Percentiles rank a stretch among this genome's conserved stretches.
Evolutionary conservation across 1,140 invertebrate genomes (phyloP).

Genomic region (Ostrea edulis): DNA sequence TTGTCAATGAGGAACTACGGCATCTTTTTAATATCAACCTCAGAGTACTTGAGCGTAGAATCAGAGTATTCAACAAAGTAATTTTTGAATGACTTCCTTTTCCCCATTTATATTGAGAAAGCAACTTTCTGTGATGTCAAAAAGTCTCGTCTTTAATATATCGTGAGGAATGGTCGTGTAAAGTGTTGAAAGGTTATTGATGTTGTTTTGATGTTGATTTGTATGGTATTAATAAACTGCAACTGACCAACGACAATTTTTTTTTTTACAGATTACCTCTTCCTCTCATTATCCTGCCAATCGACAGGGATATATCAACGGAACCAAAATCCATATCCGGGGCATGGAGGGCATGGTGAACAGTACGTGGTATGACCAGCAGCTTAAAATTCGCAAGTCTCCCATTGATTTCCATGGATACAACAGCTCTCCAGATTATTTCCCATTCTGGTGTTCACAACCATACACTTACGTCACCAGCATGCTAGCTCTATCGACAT

Average conservation of each 20-base stretch:
- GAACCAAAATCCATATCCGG: slow-evolving; percentile 57
- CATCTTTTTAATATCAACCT: too few relatives aligned
- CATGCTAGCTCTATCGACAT: slow-evolving; percentile 67
- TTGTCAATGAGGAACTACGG: too few relatives aligned
- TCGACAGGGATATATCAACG: slow-evolving; percentile 62
- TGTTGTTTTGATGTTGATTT: too few relatives aligned
- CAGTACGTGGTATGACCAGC: slow-evolving; percentile 55
- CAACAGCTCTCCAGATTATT: slow-evolving; percentile 63
- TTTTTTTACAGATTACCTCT: neutral
- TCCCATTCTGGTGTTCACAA: slow-evolving; percentile 70
- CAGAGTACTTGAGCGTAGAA: too few relatives aligned
- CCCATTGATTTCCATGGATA: slow-evolving; percentile 68
- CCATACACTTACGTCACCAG: slow-evolving; percentile 69
- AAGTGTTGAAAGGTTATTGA: too few relatives aligned
- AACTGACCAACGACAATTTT: neutral
- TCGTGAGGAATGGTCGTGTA: too few relatives aligned
- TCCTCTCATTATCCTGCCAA: slow-evolving; percentile 61
- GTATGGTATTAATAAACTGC: too few relatives aligned
- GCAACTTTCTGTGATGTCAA: too few relatives aligned
- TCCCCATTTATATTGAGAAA: too few relatives aligned
- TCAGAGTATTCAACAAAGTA: too few relatives aligned
- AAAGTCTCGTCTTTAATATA: too few relatives aligned
- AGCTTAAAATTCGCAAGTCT: slow-evolving; percentile 43
- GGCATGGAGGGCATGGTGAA: slow-evolving; percentile 60
- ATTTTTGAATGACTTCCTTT: too few relatives aligned